Evolutionary conservation across 2,797 vertebrate genomes (phyloP).

Genomic region (Taenioides sp.): DNA sequence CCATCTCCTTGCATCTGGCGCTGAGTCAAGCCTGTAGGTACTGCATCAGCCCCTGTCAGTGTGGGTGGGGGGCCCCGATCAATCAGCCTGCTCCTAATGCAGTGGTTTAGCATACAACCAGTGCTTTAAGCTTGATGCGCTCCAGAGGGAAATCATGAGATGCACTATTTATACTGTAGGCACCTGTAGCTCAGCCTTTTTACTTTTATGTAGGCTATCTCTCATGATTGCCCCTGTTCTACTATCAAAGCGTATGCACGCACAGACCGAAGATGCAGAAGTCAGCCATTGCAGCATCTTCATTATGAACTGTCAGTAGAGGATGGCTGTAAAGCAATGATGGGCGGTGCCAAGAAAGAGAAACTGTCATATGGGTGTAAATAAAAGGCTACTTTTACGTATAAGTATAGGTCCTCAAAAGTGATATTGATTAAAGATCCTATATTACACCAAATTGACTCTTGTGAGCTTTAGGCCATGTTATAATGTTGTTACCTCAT

Average conservation of each 20-base stretch:
- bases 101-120: slow-evolving; percentile 65
- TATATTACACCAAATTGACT: no score
- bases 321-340: slow-evolving; percentile 26
- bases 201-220: slow-evolving; percentile 29
- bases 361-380: neutral
- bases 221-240: slow-evolving; percentile 22
- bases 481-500: no score
- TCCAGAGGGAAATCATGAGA: slow-evolving; percentile 65
- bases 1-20: slow-evolving; percentile 44
- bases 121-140: slow-evolving; percentile 56
- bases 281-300: slow-evolving; percentile 39
- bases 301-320: slow-evolving; percentile 46
- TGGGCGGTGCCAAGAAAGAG: neutral
- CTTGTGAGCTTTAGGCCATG: no score
- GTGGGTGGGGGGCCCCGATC: slow-evolving; percentile 64
- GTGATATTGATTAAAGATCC: neutral
- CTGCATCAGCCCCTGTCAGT: slow-evolving; percentile 62
- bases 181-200: slow-evolving; percentile 34
- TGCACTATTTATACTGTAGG: slow-evolving; percentile 57
- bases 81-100: slow-evolving; percentile 64
- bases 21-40: slow-evolving; percentile 49
- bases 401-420: neutral
- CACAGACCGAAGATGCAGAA: slow-evolving; percentile 33
- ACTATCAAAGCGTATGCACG: slow-evolving; percentile 24
- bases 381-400: neutral